Conservation (phyloP, 2,888 invertebrate species). For the Charanyca ferruginea region DNA sequence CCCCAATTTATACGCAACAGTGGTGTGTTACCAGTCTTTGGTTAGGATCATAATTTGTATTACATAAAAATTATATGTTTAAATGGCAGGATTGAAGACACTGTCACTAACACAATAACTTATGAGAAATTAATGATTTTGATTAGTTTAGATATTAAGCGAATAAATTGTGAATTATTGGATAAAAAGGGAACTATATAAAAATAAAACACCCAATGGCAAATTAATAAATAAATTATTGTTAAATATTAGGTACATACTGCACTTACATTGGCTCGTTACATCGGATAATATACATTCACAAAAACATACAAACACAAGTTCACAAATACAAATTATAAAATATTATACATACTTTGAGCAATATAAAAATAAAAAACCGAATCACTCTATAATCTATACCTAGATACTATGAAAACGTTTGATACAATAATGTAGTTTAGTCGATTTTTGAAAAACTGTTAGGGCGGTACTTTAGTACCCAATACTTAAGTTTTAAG, state of each 20-base stretch:
- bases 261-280: slow-evolving; percentile 89
- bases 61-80: too few relatives aligned
- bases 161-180: neutral
- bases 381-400: slow-evolving; percentile 84
- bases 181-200: neutral
- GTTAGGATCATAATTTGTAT: too few relatives aligned
- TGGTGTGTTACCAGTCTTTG: neutral
- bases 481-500: slow-evolving; percentile 63
- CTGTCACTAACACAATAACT: too few relatives aligned
- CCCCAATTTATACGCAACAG: slow-evolving; percentile 6
- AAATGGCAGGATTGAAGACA: too few relatives aligned
- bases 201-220: slow-evolving; percentile 78
- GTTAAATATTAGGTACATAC: slow-evolving; percentile 90
- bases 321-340: slow-evolving; percentile 81
- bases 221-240: slow-evolving; percentile 91
- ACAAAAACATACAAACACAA: slow-evolving; percentile 85
- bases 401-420: slow-evolving; percentile 75
- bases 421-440: slow-evolving; percentile 66
- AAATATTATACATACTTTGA: slow-evolving; percentile 87
- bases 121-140: too few relatives aligned
- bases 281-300: slow-evolving; percentile 86
- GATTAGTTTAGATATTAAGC: too few relatives aligned
- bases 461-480: slow-evolving; percentile 70
- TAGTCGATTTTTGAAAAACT: slow-evolving; percentile 59
- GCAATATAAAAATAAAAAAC: slow-evolving; percentile 90